A percentile compares a stretch with the other conserved stretches of the same genome.
phyloP scores from a whole-genome alignment of 2,888 invertebrate genomes.

The Drepana falcataria region DNA sequence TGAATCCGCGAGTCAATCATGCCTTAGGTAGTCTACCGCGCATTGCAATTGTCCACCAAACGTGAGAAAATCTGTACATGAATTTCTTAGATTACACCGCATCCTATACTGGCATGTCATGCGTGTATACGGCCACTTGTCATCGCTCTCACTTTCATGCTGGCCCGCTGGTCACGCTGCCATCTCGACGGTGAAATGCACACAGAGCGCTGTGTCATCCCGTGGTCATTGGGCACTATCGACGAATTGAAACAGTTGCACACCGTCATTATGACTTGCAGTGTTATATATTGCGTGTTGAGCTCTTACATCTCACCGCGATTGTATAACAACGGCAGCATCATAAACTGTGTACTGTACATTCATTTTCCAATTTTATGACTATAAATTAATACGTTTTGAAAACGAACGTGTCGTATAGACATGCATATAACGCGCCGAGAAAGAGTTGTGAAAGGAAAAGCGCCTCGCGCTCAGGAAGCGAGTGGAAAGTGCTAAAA shows the following conservation, averaged over 20 bases:
- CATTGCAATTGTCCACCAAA: too few relatives aligned
- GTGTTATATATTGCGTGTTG: background rate
- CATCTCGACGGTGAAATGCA: background rate
- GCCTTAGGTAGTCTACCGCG: too few relatives aligned
- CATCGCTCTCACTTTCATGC: slow-evolving; percentile 2
- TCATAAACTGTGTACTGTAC: too few relatives aligned
- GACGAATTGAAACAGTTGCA: background rate
- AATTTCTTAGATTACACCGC: background rate
- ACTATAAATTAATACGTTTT: too few relatives aligned
- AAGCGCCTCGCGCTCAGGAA: background rate
- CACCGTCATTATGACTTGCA: background rate
- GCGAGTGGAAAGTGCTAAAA: background rate
- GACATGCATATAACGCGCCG: too few relatives aligned
- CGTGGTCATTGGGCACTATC: background rate
- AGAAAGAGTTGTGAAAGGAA: background rate
- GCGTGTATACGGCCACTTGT: background rate
- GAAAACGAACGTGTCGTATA: too few relatives aligned
- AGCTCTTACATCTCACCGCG: background rate
- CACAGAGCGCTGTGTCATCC: background rate
- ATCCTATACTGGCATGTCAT: background rate
- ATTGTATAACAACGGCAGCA: too few relatives aligned
- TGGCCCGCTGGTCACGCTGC: background rate
- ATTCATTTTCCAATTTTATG: too few relatives aligned
- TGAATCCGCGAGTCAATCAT: too few relatives aligned
- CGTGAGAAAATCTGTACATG: too few relatives aligned